phyloP scores from a whole-genome alignment of 1,140 invertebrate species.

The Caligus rogercresseyi region DNA sequence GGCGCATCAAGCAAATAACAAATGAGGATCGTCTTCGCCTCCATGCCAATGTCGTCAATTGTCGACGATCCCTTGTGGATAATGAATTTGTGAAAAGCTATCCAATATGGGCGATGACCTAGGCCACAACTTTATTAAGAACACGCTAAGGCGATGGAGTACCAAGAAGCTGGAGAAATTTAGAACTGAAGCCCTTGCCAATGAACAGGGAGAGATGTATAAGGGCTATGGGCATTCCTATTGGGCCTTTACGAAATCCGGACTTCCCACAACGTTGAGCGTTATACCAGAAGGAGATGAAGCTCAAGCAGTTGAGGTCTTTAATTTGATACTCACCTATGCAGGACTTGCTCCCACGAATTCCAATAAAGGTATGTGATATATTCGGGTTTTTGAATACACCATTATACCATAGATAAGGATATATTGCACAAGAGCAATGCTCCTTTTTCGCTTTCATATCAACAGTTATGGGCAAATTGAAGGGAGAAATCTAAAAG shows the following conservation, averaged over 20 bases:
- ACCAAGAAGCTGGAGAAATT: slow-evolving; percentile 47
- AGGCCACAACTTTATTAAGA: slow-evolving; percentile 14
- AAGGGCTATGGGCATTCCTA: slow-evolving; percentile 66
- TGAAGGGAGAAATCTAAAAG: too few relatives aligned
- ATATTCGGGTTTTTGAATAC: not conserved
- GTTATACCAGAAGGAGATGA: slow-evolving; percentile 66
- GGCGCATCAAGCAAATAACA: slow-evolving; percentile 45
- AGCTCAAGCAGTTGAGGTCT: slow-evolving; percentile 52
- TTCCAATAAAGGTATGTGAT: not conserved
- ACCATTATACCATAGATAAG: too few relatives aligned
- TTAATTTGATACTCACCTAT: slow-evolving; percentile 45
- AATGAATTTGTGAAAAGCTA: slow-evolving; percentile 51
- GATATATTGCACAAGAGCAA: too few relatives aligned
- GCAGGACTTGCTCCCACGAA: slow-evolving; percentile 41
- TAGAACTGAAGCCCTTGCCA: slow-evolving; percentile 26
- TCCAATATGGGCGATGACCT: not conserved
- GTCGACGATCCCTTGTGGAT: slow-evolving; percentile 59
- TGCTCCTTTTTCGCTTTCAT: too few relatives aligned
- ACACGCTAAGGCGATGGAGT: slow-evolving; percentile 58
- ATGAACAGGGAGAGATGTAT: slow-evolving; percentile 50
- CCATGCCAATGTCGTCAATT: slow-evolving; percentile 59
- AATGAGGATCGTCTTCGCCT: slow-evolving; percentile 61
- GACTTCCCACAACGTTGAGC: slow-evolving; percentile 57
- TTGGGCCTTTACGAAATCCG: slow-evolving; percentile 72
- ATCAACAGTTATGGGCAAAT: too few relatives aligned